A percentile compares a stretch with the other conserved stretches of the same genome.
Evolutionary conservation across 1,140 invertebrate species (phyloP).

Genomic region (Cyrtorhinus lividipennis): DNA sequence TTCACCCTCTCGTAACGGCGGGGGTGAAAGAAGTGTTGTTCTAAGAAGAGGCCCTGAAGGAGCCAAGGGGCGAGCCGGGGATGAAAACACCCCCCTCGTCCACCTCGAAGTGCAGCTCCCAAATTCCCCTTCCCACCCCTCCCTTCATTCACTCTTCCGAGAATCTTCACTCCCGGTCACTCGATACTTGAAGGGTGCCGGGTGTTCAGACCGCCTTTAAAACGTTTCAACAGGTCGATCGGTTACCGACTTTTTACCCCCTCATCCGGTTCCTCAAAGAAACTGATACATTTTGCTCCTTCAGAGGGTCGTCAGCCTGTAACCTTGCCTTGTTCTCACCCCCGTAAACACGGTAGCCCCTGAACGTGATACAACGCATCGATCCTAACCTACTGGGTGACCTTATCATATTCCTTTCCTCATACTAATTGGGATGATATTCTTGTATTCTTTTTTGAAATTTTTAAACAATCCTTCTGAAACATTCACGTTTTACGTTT

Average conservation of each 20-base stretch:
- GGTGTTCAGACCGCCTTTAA: background rate
- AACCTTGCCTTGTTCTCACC: no score
- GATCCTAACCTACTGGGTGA: no score
- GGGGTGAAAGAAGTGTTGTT: conserved; percentile 5
- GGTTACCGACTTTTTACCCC: background rate
- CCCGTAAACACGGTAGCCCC: no score
- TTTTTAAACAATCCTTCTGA: no score
- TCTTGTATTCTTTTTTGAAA: no score
- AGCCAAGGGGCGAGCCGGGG: background rate
- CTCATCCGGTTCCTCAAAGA: background rate
- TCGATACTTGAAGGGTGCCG: background rate
- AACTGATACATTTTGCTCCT: background rate
- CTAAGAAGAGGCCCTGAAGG: background rate
- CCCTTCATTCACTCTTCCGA: background rate
- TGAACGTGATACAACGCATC: no score
- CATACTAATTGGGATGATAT: no score
- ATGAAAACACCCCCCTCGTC: background rate
- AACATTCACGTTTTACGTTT: no score
- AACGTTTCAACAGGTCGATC: background rate
- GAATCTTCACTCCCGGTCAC: background rate
- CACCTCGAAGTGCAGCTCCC: background rate
- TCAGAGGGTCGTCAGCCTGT: no score
- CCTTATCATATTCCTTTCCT: no score
- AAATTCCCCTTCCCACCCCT: background rate
- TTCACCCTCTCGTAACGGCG: background rate